phyloP scores from a whole-genome alignment of 1,140 invertebrate genomes.

The Drepana arcuata region DNA sequence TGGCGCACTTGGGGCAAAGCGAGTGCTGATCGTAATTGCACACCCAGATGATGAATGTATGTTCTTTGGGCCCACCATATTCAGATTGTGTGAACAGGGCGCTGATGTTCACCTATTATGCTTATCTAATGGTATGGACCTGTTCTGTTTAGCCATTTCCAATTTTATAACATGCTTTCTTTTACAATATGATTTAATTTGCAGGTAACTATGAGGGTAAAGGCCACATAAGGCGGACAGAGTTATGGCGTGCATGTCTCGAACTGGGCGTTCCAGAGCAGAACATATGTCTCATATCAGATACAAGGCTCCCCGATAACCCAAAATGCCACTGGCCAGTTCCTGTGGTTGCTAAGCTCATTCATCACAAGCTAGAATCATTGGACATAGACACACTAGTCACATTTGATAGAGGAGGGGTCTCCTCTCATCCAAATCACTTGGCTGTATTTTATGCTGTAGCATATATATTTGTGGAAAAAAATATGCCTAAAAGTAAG shows the following conservation, averaged over 20 bases:
- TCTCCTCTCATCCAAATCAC: constrained; percentile 93
- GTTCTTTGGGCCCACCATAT: constrained; percentile 96
- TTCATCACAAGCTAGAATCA: constrained; percentile 81
- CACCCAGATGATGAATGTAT: constrained; percentile 99
- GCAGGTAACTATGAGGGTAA: constrained; percentile 82
- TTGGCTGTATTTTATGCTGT: constrained; percentile 85
- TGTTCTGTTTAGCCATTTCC: neutral
- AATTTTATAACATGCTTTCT: neutral
- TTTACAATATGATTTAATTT: too few species aligned
- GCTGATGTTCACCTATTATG: constrained; percentile 87
- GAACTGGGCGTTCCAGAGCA: constrained; percentile 83
- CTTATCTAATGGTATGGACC: constrained; percentile 82
- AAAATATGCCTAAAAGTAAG: constrained; percentile 77
- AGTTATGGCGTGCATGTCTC: constrained; percentile 85
- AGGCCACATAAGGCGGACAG: constrained; percentile 78
- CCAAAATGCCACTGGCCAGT: constrained; percentile 82
- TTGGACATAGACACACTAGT: constrained; percentile 88
- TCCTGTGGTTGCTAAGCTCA: constrained; percentile 79
- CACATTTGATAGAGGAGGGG: constrained; percentile 93
- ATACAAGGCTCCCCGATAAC: constrained; percentile 82
- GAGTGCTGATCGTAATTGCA: constrained; percentile 88
- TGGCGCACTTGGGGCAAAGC: constrained; percentile 54
- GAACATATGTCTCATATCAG: constrained; percentile 82
- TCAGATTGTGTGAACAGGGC: constrained; percentile 76
- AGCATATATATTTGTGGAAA: constrained; percentile 81